phyloP scores from a whole-genome alignment of 2,888 invertebrate species.

The Busseola fusca region DNA sequence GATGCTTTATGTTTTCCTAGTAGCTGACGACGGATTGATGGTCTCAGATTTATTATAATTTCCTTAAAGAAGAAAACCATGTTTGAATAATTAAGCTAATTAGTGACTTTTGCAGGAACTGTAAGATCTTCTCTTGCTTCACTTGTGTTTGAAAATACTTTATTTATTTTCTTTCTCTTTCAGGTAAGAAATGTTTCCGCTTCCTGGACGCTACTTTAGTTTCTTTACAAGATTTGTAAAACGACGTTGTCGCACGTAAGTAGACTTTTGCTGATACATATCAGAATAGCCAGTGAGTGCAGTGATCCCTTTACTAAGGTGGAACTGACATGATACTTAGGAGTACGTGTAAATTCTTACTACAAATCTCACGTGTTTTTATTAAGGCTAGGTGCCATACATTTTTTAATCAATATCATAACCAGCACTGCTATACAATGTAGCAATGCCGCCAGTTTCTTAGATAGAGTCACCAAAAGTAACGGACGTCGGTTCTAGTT shows the following conservation, averaged over 20 bases:
- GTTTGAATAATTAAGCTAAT: slow-evolving; percentile 27
- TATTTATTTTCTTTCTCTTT: slow-evolving; percentile 13
- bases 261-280: slow-evolving; percentile 14
- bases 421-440: neutral
- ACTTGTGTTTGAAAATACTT: neutral
- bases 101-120: neutral
- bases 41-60: slow-evolving; percentile 21
- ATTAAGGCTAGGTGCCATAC: neutral
- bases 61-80: slow-evolving; percentile 24
- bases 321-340: neutral
- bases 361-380: neutral
- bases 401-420: neutral
- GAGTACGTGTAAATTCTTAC: neutral
- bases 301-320: neutral
- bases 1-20: slow-evolving; percentile 43
- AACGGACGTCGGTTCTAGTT: too few species aligned
- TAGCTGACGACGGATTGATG: slow-evolving; percentile 23
- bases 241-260: slow-evolving; percentile 17
- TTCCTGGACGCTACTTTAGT: neutral
- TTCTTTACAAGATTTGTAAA: neutral
- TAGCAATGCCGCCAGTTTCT: neutral
- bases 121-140: neutral
- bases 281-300: neutral
- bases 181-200: slow-evolving; percentile 27
- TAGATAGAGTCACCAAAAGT: neutral